These are phyloP conservation scores for Sebastes itinus DNA, from an alignment of 2,797 vertebrate species.

Conservation along the genomic window DNA sequence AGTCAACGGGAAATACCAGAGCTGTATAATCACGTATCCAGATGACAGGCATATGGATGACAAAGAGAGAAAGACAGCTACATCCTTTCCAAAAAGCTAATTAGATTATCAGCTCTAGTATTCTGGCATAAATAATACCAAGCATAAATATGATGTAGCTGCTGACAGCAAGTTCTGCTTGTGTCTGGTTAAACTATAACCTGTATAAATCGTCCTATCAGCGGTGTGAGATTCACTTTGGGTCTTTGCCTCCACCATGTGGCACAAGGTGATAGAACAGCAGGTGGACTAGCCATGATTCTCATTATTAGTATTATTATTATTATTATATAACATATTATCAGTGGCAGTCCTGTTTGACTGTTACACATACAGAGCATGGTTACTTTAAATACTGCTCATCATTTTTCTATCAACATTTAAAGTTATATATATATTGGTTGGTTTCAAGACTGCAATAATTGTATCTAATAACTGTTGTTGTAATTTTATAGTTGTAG, in stretches of 20 bases:
- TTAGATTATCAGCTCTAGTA: not conserved
- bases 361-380: not conserved
- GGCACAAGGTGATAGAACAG: slow-evolving; percentile 45
- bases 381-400: not conserved
- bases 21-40: slow-evolving; percentile 35
- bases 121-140: not conserved
- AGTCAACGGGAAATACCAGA: slow-evolving; percentile 52
- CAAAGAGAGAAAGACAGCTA: not conserved
- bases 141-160: not conserved
- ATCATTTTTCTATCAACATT: not conserved
- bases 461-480: not conserved
- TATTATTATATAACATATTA: not conserved
- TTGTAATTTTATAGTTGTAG: not conserved
- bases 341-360: not conserved
- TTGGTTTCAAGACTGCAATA: not conserved
- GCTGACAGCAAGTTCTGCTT: not conserved
- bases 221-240: slow-evolving; percentile 4
- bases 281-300: not conserved
- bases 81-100: slow-evolving; percentile 10
- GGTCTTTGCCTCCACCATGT: slow-evolving; percentile 64
- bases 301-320: not conserved
- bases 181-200: not conserved
- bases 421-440: not conserved
- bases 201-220: not conserved
- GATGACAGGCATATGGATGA: slow-evolving; percentile 36